Conservation (phyloP, 2,888 invertebrate species). For the Noctua pronuba region DNA sequence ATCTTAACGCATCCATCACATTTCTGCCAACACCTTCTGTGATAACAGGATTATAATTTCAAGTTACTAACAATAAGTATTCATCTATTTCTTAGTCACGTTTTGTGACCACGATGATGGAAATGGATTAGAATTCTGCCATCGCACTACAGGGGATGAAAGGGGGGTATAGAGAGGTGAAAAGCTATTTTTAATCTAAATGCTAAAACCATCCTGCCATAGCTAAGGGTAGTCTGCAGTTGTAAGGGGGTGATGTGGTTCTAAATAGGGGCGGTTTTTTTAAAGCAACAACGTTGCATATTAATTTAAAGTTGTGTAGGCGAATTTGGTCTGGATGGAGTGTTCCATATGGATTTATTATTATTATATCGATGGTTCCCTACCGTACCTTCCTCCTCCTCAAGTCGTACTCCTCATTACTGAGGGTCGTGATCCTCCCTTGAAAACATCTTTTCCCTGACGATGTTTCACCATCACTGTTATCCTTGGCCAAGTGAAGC, state of each 20-base stretch:
- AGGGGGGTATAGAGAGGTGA: constrained; percentile 7
- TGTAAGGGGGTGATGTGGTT: constrained; percentile 2
- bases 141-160: constrained; percentile 17
- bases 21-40: neutral
- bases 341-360: neutral
- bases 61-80: constrained; percentile 31
- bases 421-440: no score
- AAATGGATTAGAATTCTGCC: constrained; percentile 59
- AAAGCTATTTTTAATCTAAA: constrained; percentile 68
- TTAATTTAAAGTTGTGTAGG: neutral
- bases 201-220: constrained; percentile 63
- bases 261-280: constrained; percentile 2
- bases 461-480: no score
- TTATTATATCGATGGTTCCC: neutral
- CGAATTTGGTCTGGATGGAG: no score
- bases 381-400: no score
- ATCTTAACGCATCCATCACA: neutral
- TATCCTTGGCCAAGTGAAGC: no score
- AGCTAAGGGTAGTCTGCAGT: constrained; percentile 29
- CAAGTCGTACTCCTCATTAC: no score
- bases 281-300: neutral
- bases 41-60: neutral
- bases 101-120: constrained; percentile 37
- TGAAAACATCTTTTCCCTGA: no score
- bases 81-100: constrained; percentile 42